Percentiles rank a stretch among this genome's conserved stretches.
Conservation (phyloP, 2,113 vertebrate genomes). For the Excalfactoria chinensis region DNA sequence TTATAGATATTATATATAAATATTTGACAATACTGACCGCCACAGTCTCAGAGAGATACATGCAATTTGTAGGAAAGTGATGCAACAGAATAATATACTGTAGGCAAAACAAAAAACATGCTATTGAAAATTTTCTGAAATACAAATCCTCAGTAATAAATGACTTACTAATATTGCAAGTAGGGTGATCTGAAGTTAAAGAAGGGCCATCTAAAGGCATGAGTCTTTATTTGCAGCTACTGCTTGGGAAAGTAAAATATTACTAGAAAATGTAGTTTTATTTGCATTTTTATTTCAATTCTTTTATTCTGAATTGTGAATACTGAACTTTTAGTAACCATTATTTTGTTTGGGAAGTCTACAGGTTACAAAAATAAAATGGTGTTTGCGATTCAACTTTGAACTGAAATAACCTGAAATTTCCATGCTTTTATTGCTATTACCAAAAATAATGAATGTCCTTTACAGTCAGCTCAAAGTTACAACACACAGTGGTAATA, state of each 20-base stretch:
- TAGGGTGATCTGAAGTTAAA: neutral
- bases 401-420: neutral
- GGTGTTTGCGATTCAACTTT: neutral
- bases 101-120: neutral
- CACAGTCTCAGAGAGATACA: neutral
- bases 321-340: neutral
- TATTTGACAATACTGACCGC: neutral
- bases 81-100: neutral
- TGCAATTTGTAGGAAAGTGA: neutral
- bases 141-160: neutral
- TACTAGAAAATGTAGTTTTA: neutral
- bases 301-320: neutral
- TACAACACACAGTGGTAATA: neutral
- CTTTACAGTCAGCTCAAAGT: neutral
- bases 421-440: neutral
- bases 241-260: neutral
- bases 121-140: neutral
- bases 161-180: neutral
- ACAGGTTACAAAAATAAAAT: neutral
- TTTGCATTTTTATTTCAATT: neutral
- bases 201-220: neutral
- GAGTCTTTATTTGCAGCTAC: neutral
- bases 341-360: neutral
- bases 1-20: neutral
- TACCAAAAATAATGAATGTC: neutral